phyloP scores from a whole-genome alignment of 2,888 invertebrate species.

The Drosophila pseudotalamancana region DNA sequence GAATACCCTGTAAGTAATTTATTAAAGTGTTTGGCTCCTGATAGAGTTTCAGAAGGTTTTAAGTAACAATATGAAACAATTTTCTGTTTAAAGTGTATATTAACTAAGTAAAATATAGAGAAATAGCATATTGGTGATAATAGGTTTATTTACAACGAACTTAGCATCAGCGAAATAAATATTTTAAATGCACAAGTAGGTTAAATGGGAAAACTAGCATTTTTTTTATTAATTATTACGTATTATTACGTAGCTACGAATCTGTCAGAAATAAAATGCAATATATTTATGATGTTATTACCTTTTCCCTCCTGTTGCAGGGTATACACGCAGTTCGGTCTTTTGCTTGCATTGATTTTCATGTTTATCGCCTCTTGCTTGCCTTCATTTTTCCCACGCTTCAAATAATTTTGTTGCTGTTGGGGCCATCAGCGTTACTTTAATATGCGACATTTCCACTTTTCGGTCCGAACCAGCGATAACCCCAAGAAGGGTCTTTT shows the following conservation, averaged over 20 bases:
- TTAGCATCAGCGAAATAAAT: too few species aligned
- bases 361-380: conserved; percentile 17
- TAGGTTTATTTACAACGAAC: too few species aligned
- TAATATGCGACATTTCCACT: conserved; percentile 79
- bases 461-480: conserved; percentile 52
- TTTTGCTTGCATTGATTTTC: conserved; percentile 1
- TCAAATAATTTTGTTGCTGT: conserved; percentile 46
- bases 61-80: too few species aligned
- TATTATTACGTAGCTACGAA: neutral
- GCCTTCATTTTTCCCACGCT: conserved; percentile 45
- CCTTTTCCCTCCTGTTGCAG: neutral
- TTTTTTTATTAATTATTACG: conserved; percentile 25
- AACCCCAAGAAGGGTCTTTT: neutral
- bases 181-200: too few species aligned
- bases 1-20: conserved; percentile 19
- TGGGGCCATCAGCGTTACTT: conserved; percentile 58
- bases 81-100: too few species aligned
- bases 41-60: too few species aligned
- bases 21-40: too few species aligned
- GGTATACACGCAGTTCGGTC: conserved; percentile 11
- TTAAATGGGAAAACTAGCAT: too few species aligned
- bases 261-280: too few species aligned
- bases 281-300: neutral
- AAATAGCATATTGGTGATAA: too few species aligned
- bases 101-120: too few species aligned